These are phyloP conservation scores for Montipora capitata DNA, from an alignment of 92 coral and sea anemone genomes.

Conservation along the genomic window DNA sequence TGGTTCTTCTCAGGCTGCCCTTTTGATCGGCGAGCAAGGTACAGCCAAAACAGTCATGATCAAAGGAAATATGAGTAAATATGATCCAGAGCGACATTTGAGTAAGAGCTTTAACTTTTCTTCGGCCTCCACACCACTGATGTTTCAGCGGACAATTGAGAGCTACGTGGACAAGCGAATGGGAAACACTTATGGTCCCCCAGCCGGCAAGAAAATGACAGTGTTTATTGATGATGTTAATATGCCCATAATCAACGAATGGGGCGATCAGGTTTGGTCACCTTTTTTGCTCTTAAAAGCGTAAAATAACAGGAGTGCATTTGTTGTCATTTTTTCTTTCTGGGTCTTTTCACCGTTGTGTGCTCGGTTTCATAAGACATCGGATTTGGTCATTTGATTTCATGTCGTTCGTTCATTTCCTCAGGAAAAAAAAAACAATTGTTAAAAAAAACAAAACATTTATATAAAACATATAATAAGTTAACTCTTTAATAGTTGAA, in stretches of 20 bases:
- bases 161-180: conserved; percentile 93
- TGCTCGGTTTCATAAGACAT: no score
- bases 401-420: no score
- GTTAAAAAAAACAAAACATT: no score
- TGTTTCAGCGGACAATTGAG: conserved; percentile 95
- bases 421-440: no score
- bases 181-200: conserved; percentile 95
- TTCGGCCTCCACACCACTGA: conserved; percentile 96
- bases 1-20: conserved; percentile 79
- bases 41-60: conserved; percentile 99
- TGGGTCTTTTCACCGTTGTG: no score
- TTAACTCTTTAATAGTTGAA: no score
- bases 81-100: conserved; percentile 94
- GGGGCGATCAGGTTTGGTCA: conserved; percentile 89
- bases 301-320: neutral
- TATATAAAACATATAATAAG: no score
- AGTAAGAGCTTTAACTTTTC: conserved; percentile 97
- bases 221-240: conserved; percentile 90
- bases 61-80: conserved; percentile 93
- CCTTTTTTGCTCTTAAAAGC: no score
- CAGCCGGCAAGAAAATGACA: conserved; percentile 94
- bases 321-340: no score
- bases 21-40: conserved; percentile 98
- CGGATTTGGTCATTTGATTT: no score
- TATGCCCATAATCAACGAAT: conserved; percentile 93